phyloP scores from a whole-genome alignment of 2,797 vertebrate species.

The Microcaecilia unicolor region DNA sequence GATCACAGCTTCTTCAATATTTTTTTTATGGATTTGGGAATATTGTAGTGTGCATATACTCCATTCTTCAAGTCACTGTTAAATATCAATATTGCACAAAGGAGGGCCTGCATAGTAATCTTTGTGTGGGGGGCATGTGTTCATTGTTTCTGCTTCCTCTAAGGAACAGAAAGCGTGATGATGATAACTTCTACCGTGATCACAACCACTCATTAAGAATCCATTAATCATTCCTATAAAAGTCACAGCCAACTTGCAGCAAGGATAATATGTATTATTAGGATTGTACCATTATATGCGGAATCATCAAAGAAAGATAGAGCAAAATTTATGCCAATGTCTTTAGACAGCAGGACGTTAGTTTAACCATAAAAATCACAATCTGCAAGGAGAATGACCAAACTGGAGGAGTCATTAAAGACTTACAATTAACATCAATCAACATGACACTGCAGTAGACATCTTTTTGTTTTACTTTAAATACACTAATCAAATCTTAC shows the following conservation, averaged over 20 bases:
- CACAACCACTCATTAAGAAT: constrained; percentile 41
- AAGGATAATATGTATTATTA: constrained; percentile 50
- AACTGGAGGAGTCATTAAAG: constrained; percentile 49
- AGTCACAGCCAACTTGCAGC: constrained; percentile 39
- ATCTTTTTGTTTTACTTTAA: constrained; percentile 67
- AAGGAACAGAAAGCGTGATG: constrained; percentile 8
- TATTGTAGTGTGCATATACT: too few relatives aligned
- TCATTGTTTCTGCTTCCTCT: constrained; percentile 14
- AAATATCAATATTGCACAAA: constrained; percentile 13
- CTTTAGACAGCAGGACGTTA: constrained; percentile 46
- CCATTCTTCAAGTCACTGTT: neutral
- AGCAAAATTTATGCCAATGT: constrained; percentile 47
- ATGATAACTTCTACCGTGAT: constrained; percentile 21
- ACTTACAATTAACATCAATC: constrained; percentile 63
- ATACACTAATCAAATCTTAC: constrained; percentile 58
- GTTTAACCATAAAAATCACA: constrained; percentile 62
- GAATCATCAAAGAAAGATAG: constrained; percentile 51
- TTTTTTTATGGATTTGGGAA: too few relatives aligned
- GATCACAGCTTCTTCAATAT: too few relatives aligned
- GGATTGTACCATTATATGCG: constrained; percentile 39
- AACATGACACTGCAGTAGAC: constrained; percentile 51
- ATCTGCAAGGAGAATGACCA: constrained; percentile 47
- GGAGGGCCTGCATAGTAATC: constrained; percentile 18
- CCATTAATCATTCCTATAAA: constrained; percentile 38
- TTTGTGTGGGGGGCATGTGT: constrained; percentile 15